phyloP scores from a whole-genome alignment of 1,140 invertebrate species.

The Drosophila suzukii region DNA sequence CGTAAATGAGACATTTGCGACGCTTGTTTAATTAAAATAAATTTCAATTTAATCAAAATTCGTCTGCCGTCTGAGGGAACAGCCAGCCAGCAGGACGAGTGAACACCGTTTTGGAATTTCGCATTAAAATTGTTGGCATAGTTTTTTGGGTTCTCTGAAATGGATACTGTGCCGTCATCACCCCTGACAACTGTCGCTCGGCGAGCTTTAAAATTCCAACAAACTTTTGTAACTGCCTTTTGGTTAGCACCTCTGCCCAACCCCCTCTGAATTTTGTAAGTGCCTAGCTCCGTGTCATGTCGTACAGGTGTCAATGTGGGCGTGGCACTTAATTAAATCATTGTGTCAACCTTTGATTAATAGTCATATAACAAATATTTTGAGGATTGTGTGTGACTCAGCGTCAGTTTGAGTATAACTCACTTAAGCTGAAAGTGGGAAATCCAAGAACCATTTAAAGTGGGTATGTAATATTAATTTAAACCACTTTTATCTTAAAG shows the following conservation, averaged over 20 bases:
- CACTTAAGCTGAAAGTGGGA: neutral
- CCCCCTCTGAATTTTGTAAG: neutral
- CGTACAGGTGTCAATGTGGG: conserved; percentile 61
- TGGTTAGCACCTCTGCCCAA: conserved; percentile 19
- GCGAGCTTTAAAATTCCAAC: conserved; percentile 40
- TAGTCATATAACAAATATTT: conserved; percentile 19
- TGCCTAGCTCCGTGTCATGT: conserved; percentile 15
- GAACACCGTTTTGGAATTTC: conserved; percentile 58
- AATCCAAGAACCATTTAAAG: neutral
- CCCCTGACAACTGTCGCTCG: conserved; percentile 38
- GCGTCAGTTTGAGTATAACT: neutral
- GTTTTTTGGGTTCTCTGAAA: conserved; percentile 48
- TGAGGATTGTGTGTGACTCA: conserved; percentile 15
- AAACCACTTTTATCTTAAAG: too few species aligned
- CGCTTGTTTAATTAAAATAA: conserved; percentile 83
- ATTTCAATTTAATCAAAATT: conserved; percentile 83
- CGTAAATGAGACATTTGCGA: conserved; percentile 82
- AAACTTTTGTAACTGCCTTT: conserved; percentile 32
- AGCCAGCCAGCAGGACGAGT: conserved; percentile 17
- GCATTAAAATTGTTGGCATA: conserved; percentile 80
- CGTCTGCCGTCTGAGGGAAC: conserved; percentile 15
- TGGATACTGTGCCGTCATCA: conserved; percentile 36
- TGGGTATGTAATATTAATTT: neutral
- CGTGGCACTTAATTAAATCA: conserved; percentile 68
- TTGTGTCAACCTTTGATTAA: conserved; percentile 50